phyloP scores from a whole-genome alignment of 2,113 vertebrate species.

The Forbesichthys agassizii region DNA sequence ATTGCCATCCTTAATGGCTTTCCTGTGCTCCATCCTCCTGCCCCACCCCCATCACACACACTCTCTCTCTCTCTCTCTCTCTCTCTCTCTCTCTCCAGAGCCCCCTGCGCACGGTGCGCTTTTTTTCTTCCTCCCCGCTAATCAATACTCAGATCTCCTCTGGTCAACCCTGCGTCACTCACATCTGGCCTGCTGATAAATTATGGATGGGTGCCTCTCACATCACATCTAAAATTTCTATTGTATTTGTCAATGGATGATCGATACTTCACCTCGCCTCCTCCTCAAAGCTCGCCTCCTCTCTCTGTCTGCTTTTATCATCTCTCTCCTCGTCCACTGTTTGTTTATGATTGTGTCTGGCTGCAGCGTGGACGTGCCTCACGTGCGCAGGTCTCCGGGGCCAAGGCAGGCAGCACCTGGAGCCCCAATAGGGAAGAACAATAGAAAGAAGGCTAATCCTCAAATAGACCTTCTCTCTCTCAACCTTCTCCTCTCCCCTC shows the following conservation, averaged over 20 bases:
- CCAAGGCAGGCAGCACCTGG: conserved; percentile 33
- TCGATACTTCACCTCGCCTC: conserved; percentile 85
- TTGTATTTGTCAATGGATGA: conserved; percentile 91
- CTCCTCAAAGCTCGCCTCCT: conserved; percentile 78
- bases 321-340: conserved; percentile 40
- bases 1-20: conserved; percentile 93
- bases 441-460: conserved; percentile 63
- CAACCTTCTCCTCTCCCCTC: conserved; percentile 33
- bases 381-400: conserved; percentile 49
- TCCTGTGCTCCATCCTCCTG: conserved; percentile 79
- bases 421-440: conserved; percentile 21
- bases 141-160: conserved; percentile 88
- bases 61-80: conserved; percentile 65
- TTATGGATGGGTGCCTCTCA: conserved; percentile 90
- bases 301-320: conserved; percentile 66
- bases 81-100: conserved; percentile 63
- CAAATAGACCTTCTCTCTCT: conserved; percentile 57
- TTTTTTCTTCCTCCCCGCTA: conserved; percentile 77
- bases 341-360: conserved; percentile 68
- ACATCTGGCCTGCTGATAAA: conserved; percentile 88
- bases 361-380: conserved; percentile 52
- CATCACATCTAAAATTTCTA: conserved; percentile 91
- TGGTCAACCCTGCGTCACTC: conserved; percentile 85
- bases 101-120: conserved; percentile 61
- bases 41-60: conserved; percentile 67